A percentile compares a stretch with the other conserved stretches of the same genome.
Conservation (phyloP, 2,888 invertebrate genomes). For the Mongoloraphidia duomilia region DNA sequence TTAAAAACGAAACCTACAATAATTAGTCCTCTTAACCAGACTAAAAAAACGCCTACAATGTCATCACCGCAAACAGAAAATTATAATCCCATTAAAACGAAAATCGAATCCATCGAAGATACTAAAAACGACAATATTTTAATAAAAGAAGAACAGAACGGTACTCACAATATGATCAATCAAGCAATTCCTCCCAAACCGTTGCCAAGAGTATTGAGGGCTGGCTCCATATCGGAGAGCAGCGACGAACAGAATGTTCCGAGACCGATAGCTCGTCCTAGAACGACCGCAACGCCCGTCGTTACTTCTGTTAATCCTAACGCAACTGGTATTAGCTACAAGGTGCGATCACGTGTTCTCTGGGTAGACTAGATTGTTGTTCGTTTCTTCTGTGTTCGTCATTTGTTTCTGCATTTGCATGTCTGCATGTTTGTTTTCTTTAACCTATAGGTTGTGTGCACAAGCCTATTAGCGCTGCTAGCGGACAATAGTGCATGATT, state of each 20-base stretch:
- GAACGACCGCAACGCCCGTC: constrained; percentile 48
- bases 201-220: constrained; percentile 58
- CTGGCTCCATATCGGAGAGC: constrained; percentile 56
- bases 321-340: constrained; percentile 46
- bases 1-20: not conserved
- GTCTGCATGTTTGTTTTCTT: not conserved
- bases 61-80: too few relatives aligned
- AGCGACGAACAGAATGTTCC: constrained; percentile 34
- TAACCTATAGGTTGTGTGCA: constrained; percentile 1
- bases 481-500: too few relatives aligned
- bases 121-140: not conserved
- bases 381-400: constrained; percentile 11
- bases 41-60: not conserved
- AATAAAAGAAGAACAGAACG: constrained; percentile 1
- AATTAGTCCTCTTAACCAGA: not conserved
- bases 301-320: constrained; percentile 43
- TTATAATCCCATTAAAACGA: not conserved
- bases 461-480: too few relatives aligned
- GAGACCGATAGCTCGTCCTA: constrained; percentile 52
- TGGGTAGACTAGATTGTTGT: constrained; percentile 8
- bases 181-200: constrained; percentile 57
- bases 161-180: constrained; percentile 20
- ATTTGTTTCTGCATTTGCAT: constrained; percentile 7
- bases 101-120: not conserved
- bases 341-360: constrained; percentile 37